These are phyloP conservation scores for Epizoanthus illoricatus DNA, from an alignment of 92 coral and sea anemone genomes.

Conservation along the genomic window DNA sequence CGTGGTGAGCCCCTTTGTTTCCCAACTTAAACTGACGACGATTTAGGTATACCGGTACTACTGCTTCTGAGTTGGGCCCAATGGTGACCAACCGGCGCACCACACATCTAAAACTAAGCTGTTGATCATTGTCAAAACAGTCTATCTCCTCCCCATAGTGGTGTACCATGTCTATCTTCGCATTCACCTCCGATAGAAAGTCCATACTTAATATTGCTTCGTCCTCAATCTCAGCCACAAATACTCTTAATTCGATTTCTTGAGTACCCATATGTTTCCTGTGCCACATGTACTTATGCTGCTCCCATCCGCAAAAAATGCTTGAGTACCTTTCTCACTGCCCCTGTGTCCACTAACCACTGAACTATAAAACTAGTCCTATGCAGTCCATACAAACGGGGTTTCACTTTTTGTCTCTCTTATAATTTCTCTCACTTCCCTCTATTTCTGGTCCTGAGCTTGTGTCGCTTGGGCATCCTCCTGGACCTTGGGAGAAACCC, in stretches of 20 bases:
- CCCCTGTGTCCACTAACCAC: constrained; percentile 44
- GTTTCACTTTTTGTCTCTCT: neutral
- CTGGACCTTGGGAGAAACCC: constrained; percentile 25
- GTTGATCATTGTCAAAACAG: constrained; percentile 15
- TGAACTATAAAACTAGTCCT: constrained; percentile 3
- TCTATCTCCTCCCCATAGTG: constrained; percentile 18
- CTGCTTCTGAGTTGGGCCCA: constrained; percentile 32
- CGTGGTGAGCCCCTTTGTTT: neutral
- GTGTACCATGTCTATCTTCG: constrained; percentile 28
- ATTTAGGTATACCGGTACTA: constrained; percentile 28
- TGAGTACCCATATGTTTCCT: constrained; percentile 36
- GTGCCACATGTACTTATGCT: neutral
- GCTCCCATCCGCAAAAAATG: constrained; percentile 23
- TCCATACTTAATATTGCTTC: constrained; percentile 39
- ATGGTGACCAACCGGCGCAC: constrained; percentile 38
- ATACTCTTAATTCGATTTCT: constrained; percentile 31
- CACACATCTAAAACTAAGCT: constrained; percentile 40
- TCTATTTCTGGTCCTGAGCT: neutral
- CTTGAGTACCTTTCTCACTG: constrained; percentile 35
- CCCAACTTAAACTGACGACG: neutral
- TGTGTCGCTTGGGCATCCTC: constrained; percentile 29
- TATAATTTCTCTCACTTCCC: neutral
- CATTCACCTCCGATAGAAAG: constrained; percentile 34
- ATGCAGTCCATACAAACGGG: constrained; percentile 16
- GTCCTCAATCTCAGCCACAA: constrained; percentile 46